A percentile compares a stretch with the other conserved stretches of the same genome.
Evolutionary conservation across 2,113 vertebrate genomes (phyloP).

Genomic region (Macquaria ambigua): DNA sequence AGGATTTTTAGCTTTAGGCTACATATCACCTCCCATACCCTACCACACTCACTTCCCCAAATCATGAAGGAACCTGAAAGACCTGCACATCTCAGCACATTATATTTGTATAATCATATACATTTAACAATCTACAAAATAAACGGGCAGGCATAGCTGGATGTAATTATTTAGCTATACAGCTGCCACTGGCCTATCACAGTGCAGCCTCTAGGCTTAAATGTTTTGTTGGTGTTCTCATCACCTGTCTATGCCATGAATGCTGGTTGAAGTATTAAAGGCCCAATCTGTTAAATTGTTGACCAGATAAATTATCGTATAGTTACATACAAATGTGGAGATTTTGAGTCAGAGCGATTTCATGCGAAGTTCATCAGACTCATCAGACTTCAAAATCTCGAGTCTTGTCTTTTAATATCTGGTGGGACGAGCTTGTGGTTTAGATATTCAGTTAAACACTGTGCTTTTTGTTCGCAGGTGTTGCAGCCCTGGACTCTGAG

Average conservation of each 20-base stretch:
- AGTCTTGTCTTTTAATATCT: not conserved
- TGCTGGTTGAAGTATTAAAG: not conserved
- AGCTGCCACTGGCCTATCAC: too few relatives aligned
- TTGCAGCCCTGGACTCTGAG: conserved; percentile 94
- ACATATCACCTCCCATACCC: too few relatives aligned
- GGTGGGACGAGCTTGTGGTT: not conserved
- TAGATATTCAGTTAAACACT: not conserved
- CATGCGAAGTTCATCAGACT: not conserved
- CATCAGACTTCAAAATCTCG: not conserved
- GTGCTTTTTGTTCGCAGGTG: conserved; percentile 83
- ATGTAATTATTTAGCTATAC: too few relatives aligned
- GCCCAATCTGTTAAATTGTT: not conserved
- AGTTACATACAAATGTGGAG: not conserved
- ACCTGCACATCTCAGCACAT: too few relatives aligned
- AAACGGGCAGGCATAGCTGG: too few relatives aligned
- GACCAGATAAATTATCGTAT: not conserved
- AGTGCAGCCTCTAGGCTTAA: too few relatives aligned
- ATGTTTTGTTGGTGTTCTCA: not conserved
- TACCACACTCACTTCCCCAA: too few relatives aligned
- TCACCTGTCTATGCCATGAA: not conserved
- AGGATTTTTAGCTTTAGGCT: too few relatives aligned
- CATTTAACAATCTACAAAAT: too few relatives aligned
- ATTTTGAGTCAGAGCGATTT: not conserved
- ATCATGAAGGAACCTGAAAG: too few relatives aligned
- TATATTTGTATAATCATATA: too few relatives aligned